Evolutionary conservation across 2,113 vertebrate genomes (phyloP).

Genomic region (Dromiciops gliroides): DNA sequence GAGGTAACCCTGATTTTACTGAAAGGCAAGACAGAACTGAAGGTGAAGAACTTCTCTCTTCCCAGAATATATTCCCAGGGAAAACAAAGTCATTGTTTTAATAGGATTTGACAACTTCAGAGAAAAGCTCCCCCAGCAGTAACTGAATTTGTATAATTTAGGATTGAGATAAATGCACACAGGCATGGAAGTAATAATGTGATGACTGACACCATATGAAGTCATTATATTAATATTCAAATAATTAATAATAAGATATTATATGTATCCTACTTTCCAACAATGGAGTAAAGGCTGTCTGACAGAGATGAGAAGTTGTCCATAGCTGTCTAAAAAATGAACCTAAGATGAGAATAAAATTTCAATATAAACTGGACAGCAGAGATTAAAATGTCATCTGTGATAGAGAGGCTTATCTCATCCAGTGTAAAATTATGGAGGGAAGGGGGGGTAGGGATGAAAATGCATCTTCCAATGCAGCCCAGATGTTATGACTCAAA

Average conservation of each 20-base stretch:
- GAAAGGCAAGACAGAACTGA: neutral
- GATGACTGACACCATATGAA: neutral
- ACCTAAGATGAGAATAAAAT: neutral
- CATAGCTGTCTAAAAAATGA: neutral
- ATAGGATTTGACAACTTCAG: slow-evolving; percentile 48
- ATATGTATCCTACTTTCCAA: neutral
- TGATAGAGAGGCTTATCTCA: neutral
- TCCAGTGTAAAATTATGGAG: neutral
- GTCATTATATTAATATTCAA: neutral
- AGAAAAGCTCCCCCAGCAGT: neutral
- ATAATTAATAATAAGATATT: neutral
- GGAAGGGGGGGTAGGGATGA: neutral
- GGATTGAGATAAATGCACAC: neutral
- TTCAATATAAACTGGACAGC: neutral
- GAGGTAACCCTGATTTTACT: neutral
- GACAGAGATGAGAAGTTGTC: neutral
- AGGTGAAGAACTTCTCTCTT: slow-evolving; percentile 40
- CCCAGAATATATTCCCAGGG: neutral
- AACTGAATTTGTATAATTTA: neutral
- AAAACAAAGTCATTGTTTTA: slow-evolving; percentile 58
- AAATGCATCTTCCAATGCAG: neutral
- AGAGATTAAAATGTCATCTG: neutral
- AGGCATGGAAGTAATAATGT: neutral
- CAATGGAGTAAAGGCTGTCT: neutral
- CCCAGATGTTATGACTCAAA: neutral